A percentile compares a stretch with the other conserved stretches of the same genome.
Evolutionary conservation across 2,797 vertebrate genomes (phyloP).

Genomic region (Sternarchorhynchus goeldii): DNA sequence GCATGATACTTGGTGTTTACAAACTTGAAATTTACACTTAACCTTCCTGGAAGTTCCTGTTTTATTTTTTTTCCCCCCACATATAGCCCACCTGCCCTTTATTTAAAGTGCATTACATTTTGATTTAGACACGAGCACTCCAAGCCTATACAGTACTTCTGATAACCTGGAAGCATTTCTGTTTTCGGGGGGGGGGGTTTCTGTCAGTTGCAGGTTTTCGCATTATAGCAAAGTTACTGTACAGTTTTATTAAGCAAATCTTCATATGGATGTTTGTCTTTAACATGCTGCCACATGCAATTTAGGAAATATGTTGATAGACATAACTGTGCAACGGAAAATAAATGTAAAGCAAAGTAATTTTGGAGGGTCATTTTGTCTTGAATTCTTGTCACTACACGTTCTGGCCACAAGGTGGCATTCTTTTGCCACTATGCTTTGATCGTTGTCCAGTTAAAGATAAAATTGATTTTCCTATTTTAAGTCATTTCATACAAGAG

Average conservation of each 20-base stretch:
- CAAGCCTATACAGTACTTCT: conserved; percentile 57
- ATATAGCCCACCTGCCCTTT: conserved; percentile 30
- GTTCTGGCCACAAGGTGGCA: conserved; percentile 39
- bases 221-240: conserved; percentile 74
- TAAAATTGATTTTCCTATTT: background rate
- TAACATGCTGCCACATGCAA: conserved; percentile 78
- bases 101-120: conserved; percentile 58
- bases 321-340: conserved; percentile 79
- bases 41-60: conserved; percentile 39
- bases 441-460: too few species aligned
- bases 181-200: conserved; percentile 67
- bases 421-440: background rate
- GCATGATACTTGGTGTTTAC: conserved; percentile 81
- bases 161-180: conserved; percentile 62
- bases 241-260: conserved; percentile 77
- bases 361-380: conserved; percentile 44
- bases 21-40: conserved; percentile 70
- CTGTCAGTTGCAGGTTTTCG: conserved; percentile 75
- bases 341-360: conserved; percentile 75
- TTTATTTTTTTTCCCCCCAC: too few species aligned
- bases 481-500: too few species aligned
- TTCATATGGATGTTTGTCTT: conserved; percentile 79
- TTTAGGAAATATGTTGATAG: conserved; percentile 81
- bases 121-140: conserved; percentile 55
- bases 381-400: conserved; percentile 2